Evolutionary conservation across 2,888 invertebrate genomes (phyloP).

Genomic region (Gonocerus acuteangulatus): DNA sequence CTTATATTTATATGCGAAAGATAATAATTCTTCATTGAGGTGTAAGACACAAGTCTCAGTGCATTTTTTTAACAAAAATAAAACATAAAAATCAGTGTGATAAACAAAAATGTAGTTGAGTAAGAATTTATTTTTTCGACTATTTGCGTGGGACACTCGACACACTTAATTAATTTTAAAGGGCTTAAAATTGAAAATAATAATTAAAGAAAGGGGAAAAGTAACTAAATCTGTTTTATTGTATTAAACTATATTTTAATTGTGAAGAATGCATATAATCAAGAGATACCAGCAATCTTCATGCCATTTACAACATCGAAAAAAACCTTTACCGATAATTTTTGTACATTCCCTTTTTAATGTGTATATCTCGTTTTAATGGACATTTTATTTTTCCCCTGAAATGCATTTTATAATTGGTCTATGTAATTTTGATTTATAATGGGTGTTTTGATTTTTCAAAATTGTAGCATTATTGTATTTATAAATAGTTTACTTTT

Average conservation of each 20-base stretch:
- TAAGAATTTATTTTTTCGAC: constrained; percentile 27
- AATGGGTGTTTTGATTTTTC: constrained; percentile 11
- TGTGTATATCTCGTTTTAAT: neutral
- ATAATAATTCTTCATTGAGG: constrained; percentile 19
- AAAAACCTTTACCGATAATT: neutral
- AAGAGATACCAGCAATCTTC: neutral
- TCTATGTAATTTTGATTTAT: neutral
- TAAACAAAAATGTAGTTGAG: constrained; percentile 24
- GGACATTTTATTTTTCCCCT: constrained; percentile 13
- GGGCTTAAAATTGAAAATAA: constrained; percentile 15
- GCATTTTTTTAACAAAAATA: constrained; percentile 24
- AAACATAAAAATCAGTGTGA: constrained; percentile 16
- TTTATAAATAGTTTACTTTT: constrained; percentile 12
- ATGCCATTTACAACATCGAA: constrained; percentile 14
- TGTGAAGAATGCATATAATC: constrained; percentile 15
- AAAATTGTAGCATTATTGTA: constrained; percentile 21
- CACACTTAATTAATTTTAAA: constrained; percentile 13
- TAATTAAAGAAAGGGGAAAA: constrained; percentile 4
- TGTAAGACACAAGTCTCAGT: constrained; percentile 24
- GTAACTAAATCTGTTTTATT: neutral
- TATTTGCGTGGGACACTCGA: constrained; percentile 22
- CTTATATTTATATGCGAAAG: constrained; percentile 13
- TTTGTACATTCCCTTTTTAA: constrained; percentile 17
- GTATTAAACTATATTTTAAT: constrained; percentile 8
- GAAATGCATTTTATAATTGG: constrained; percentile 21